Evolutionary conservation across 2,888 invertebrate genomes (phyloP).

Genomic region (Allophyes oxyacanthae): DNA sequence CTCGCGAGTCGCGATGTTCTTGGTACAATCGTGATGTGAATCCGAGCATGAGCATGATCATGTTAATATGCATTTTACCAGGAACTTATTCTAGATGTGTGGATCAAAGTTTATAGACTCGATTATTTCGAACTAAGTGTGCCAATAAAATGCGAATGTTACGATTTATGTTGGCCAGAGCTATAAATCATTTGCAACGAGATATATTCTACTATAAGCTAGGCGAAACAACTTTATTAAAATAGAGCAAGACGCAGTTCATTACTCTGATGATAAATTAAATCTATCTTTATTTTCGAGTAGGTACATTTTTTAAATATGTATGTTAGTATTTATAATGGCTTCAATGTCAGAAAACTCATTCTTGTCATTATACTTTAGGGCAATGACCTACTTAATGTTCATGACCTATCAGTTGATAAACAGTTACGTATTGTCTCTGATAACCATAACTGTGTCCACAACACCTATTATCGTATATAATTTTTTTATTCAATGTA

Average conservation of each 20-base stretch:
- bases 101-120: conserved; percentile 18
- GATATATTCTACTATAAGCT: conserved; percentile 12
- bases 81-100: background rate
- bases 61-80: conserved; percentile 7
- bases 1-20: conserved; percentile 79
- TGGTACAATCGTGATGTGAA: conserved; percentile 77
- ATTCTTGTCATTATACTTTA: conserved; percentile 13
- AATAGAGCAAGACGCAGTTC: conserved; percentile 24
- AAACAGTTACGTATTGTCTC: conserved; percentile 23
- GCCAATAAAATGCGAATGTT: conserved; percentile 29
- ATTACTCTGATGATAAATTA: conserved; percentile 16
- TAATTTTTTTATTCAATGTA: background rate
- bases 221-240: conserved; percentile 30
- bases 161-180: conserved; percentile 18
- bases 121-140: conserved; percentile 9
- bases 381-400: conserved; percentile 46
- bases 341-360: conserved; percentile 21
- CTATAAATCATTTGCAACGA: conserved; percentile 37
- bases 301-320: background rate
- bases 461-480: conserved; percentile 21
- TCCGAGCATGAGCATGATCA: conserved; percentile 52
- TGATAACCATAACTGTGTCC: conserved; percentile 27
- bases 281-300: conserved; percentile 2
- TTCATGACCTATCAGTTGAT: conserved; percentile 42
- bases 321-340: conserved; percentile 7